Evolutionary conservation across 2,888 invertebrate species (phyloP), one percentile per base, ranked within the genome.

Genomic region (Fragum sueziense): DNA sequence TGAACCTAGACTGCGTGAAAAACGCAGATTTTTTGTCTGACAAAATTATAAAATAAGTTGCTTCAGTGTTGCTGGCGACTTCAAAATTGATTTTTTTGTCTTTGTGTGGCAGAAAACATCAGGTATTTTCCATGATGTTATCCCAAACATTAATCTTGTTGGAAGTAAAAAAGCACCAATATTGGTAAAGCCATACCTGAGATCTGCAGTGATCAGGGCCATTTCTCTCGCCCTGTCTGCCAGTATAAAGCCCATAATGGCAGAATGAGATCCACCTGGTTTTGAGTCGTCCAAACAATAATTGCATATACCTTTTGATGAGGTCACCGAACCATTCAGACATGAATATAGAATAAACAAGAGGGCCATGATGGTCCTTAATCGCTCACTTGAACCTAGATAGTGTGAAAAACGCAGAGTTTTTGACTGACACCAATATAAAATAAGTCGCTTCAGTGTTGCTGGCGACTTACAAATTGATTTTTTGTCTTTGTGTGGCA

Each of bases 221-320:
- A 91, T 31, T 33, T 87, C 75, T 33, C 91, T 71, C 2, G 88
- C 88, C 52, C 86, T 86, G 77, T 91, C 90, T 11, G 90, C 91
- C 31, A 89, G 68, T 20, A 92, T 86, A 79, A 92, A 92, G 20
- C 93, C 93, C 83, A 93, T 92, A 14, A 93, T 86, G 11, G 92
- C 91, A 6, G 93, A 92, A 47, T 88, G 81, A 4, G 82, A 85
- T 14, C 91, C 92, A 68, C 90, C 90, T 17, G 91, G 88, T 77
- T 92, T 93, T 4, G 92, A 92, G 74, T 93, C 93, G 81, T 93
- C 93, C 7, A 92, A 85, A 67, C 91, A 90, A 47, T 87, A 88
- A 25, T 79, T 68, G 22, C 84, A 83, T 6, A 90, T 89, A 41
- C 88, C 90, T 37, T 86, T 86, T 51, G 88, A 87, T 34, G 88